Evolutionary conservation across 2,888 invertebrate genomes (phyloP), one percentile per base, ranked within the genome.

Genomic region (Drosophila atripex): DNA sequence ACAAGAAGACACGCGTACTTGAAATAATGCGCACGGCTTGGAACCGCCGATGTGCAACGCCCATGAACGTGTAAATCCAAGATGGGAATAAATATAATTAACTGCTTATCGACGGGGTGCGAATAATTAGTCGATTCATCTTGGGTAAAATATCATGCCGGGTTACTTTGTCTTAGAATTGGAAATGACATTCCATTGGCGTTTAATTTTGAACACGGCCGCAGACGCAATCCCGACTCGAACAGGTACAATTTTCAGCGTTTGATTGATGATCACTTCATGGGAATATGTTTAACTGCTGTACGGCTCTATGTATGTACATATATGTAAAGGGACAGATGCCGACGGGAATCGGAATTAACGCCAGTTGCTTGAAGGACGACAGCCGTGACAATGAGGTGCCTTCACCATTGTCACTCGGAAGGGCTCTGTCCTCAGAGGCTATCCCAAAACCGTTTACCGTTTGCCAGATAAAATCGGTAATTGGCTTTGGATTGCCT

Each of bases 41-140:
- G 73, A 61, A 83, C 82, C 80, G 82, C 72, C 71, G 63, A 49
- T 23, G 14, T 63, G 68, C 52, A 73, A 71, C 78, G 75, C 78
- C 80, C 71, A 74, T 64, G 68, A 71, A 73, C 66, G 50, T 49
- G 18, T 43, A 4, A 25, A 35, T 45, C 69, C 70, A 78, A 76
- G 76, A 86, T 86, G 83, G 78, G 78, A 83, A 80, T 78, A 80
- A 80, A 80, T 82, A 85, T 82, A 82, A 82, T 82, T 85, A 82
- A 82, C 80, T 82, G 80, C 80, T 79, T 82, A 82, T 85, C 82
- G 82, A 83, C 82, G 82, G 82, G 82, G 86, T 86, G 83, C 82
- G 80, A 86, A 86, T 80, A 86, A 80, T 63, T 73, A 65, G 69
- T 58, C 86, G 80, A 83, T 83, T 83, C 80, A 83, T 83, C 82